phyloP scores from a whole-genome alignment of 2,113 vertebrate species.

The Cephalopterus ornatus region DNA sequence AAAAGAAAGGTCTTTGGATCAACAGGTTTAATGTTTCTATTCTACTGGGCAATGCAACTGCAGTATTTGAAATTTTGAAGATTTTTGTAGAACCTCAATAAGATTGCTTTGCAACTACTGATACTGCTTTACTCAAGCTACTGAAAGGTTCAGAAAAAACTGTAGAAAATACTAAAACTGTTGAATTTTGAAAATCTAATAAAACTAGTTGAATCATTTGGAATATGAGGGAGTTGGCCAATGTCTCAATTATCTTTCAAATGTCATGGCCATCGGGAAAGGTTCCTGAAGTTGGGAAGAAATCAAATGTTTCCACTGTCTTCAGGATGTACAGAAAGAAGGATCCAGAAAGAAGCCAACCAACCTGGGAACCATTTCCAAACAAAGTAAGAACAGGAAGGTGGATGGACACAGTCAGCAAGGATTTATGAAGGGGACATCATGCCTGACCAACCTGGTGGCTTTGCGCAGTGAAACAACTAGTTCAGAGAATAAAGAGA shows the following conservation, averaged over 20 bases:
- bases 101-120: not conserved
- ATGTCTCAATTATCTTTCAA: not conserved
- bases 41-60: not conserved
- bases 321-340: not conserved
- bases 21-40: not conserved
- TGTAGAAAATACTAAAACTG: not conserved
- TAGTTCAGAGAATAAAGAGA: not conserved
- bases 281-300: not conserved
- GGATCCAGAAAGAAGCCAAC: not conserved
- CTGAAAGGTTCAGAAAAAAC: not conserved
- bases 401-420: rapidly evolving
- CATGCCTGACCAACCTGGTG: not conserved
- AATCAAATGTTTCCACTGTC: not conserved
- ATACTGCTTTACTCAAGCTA: not conserved
- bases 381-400: not conserved
- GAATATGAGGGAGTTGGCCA: not conserved
- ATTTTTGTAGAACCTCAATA: not conserved
- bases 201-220: not conserved
- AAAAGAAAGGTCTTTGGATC: not conserved
- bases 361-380: not conserved
- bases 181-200: not conserved
- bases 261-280: not conserved
- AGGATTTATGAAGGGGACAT: not conserved
- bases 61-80: not conserved
- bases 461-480: not conserved